phyloP scores from a whole-genome alignment of 2,113 vertebrate species.

The Sturnus vulgaris region DNA sequence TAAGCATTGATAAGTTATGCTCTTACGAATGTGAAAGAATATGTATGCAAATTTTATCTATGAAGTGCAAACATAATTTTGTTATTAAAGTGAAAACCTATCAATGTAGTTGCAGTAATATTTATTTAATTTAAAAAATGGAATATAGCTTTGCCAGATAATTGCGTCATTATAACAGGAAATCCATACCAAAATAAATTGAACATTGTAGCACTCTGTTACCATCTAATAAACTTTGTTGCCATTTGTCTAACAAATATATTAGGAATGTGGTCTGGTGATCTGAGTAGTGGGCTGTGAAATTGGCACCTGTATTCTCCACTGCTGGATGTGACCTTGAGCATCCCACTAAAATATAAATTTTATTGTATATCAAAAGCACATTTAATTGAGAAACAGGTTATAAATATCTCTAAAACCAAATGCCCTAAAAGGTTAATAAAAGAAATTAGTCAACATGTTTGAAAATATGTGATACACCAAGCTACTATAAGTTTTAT shows the following conservation, averaged over 20 bases:
- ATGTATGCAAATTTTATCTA: not conserved
- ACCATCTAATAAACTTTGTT: not conserved
- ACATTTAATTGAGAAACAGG: not conserved
- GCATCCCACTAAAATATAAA: not conserved
- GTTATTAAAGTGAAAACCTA: not conserved
- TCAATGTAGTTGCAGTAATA: not conserved
- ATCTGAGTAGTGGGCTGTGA: slow-evolving; percentile 10
- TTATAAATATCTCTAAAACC: not conserved
- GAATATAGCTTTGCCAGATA: not conserved
- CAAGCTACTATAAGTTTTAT: not conserved
- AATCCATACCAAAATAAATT: slow-evolving; percentile 13
- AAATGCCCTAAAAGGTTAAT: not conserved
- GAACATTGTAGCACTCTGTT: not conserved
- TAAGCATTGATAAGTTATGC: not conserved
- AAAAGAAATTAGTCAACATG: not conserved
- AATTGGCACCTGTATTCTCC: not conserved
- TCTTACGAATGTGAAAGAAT: not conserved
- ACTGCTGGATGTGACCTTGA: not conserved
- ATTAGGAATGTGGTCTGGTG: not conserved
- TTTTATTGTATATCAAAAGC: not conserved
- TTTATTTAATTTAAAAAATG: not conserved
- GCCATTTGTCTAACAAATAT: slow-evolving; percentile 21
- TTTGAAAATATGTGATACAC: not conserved
- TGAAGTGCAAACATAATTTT: not conserved
- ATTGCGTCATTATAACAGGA: not conserved